Evolutionary conservation across 2,113 vertebrate species (phyloP).

Genomic region (Alectura lathami): DNA sequence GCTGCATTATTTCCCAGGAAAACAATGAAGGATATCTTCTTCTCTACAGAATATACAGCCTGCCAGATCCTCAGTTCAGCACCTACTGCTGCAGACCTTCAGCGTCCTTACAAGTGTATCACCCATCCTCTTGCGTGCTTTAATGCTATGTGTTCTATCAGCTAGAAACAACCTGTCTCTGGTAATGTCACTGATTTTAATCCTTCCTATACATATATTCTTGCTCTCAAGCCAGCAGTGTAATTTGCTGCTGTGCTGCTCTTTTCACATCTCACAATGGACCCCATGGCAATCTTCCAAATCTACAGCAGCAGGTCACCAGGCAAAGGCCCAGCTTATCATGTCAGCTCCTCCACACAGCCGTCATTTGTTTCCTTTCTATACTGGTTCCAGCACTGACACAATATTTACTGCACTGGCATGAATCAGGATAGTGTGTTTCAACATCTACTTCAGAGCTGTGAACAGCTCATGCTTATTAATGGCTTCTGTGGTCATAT

Average conservation of each 20-base stretch:
- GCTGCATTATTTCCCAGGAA: not conserved
- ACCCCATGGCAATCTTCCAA: conserved; percentile 17
- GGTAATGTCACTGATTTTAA: not conserved
- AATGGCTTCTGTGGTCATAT: not conserved
- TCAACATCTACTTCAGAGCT: not conserved
- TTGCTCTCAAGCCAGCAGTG: not conserved
- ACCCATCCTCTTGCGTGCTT: not conserved
- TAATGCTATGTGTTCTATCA: not conserved
- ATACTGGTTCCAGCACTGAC: not conserved
- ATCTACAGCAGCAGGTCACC: not conserved
- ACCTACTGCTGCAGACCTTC: not conserved
- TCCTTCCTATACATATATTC: not conserved
- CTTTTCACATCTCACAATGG: conserved; percentile 27
- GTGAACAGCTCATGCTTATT: not conserved
- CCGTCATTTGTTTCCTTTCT: conserved; percentile 22
- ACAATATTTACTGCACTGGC: not conserved
- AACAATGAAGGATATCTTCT: not conserved
- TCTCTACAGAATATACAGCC: not conserved
- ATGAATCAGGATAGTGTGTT: not conserved
- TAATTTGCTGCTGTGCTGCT: conserved; percentile 20
- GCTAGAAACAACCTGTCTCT: not conserved
- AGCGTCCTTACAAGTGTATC: not conserved
- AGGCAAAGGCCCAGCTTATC: not conserved
- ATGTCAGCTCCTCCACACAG: conserved; percentile 28
- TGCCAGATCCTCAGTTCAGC: not conserved